Conservation (phyloP, 1,140 invertebrate species). For the Trichomalopsis sarcophagae region DNA sequence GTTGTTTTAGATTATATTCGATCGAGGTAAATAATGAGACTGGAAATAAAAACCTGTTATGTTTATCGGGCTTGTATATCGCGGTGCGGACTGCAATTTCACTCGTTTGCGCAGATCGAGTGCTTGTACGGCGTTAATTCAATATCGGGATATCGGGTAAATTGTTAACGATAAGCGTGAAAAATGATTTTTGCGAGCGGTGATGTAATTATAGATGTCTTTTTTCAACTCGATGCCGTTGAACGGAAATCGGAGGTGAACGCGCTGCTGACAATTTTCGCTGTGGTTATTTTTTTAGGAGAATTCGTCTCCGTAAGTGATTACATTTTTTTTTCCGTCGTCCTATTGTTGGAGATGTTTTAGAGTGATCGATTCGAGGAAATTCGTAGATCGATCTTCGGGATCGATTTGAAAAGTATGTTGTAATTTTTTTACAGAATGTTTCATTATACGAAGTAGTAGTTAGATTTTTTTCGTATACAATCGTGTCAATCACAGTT, state of each 20-base stretch:
- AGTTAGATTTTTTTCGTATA: no score
- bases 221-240: no score
- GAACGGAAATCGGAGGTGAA: background rate
- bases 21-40: background rate
- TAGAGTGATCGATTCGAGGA: background rate
- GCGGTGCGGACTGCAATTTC: background rate
- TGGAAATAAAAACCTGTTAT: background rate
- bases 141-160: background rate
- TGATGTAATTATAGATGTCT: no score
- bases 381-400: background rate
- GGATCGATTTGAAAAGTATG: background rate
- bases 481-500: no score
- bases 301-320: background rate
- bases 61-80: no score
- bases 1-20: no score
- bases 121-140: background rate
- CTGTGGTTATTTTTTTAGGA: conserved; percentile 12
- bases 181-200: no score
- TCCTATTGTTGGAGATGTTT: background rate
- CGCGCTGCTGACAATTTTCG: conserved; percentile 4
- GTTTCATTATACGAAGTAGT: no score
- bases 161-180: no score
- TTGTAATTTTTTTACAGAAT: no score
- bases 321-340: background rate
- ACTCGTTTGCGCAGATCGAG: no score